Evolutionary conservation across 1,140 invertebrate species (phyloP), one percentile per base, ranked within the genome.

Genomic region (Theocolax elegans): DNA sequence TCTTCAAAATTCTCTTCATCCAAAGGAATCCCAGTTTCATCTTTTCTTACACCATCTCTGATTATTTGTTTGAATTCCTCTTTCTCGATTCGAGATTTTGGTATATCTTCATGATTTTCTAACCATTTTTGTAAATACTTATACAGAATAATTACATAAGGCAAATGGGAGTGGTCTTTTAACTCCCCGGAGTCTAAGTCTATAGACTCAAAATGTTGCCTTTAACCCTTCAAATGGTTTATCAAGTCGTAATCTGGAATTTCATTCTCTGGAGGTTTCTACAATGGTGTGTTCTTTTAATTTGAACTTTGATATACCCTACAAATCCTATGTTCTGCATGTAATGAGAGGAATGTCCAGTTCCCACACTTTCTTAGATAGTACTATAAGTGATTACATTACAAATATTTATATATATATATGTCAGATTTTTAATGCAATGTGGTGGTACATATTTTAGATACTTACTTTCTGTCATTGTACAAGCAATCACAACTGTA

Each of bases 1-100:
- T 99, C 97, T 80, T 96, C 93, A 87, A 97, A 97, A 85, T 98
- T 99, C 81, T 99, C 97, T 81, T 98, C 95, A 70, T 91, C 91
- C 13, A 93, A 86, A 49, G 88, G 89, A 64, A 90, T 85, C 48
- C 88, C 92, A 76, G 92, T 87, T 72, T 94, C 92, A 86, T 93
- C 91, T 74, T 83, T 87, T 76, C 83, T 86, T 17, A 88, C 88
- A 77, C 92, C 92, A 76, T 88, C 82, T 81, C 87, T 87, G 44
- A 99, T 93, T 66, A 94, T 86, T 71, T 92, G 85, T 73, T 90
- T 92, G n/a, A 99, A 87, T 77, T 90, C 83, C 69, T 90, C 89
- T 81, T 97, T 98, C 75, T 97, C 94, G 78, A 91, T 91, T 72
- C 92, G 94, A 62, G 87, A 94, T 77, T 88, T 89, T 0, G 97